These are phyloP conservation scores for Operophtera brumata DNA, from an alignment of 2,888 invertebrate genomes.

Conservation along the genomic window DNA sequence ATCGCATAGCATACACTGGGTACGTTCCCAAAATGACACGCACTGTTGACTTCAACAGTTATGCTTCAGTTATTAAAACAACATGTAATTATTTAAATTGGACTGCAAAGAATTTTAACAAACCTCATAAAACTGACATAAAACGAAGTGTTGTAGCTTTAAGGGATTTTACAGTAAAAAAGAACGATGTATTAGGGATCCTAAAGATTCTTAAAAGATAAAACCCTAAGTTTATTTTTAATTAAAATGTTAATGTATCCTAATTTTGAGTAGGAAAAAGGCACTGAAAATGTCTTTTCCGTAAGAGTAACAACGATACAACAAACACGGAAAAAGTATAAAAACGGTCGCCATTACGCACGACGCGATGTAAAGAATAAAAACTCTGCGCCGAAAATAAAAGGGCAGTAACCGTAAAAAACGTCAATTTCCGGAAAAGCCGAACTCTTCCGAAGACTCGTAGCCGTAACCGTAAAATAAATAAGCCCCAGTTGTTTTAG, in stretches of 20 bases:
- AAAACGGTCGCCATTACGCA: constrained; percentile 15
- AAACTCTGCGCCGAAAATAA: constrained; percentile 29
- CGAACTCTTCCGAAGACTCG: constrained; percentile 41
- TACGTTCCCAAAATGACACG: constrained; percentile 10
- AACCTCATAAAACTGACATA: background rate
- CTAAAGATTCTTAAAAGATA: constrained; percentile 16
- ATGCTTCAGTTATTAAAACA: constrained; percentile 20
- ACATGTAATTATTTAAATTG: constrained; percentile 23
- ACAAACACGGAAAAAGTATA: constrained; percentile 11
- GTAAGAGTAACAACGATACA: constrained; percentile 7
- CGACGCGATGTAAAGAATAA: constrained; percentile 22
- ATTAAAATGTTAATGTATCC: constrained; percentile 21
- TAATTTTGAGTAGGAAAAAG: constrained; percentile 12
- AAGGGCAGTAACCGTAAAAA: constrained; percentile 41
- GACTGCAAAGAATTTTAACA: constrained; percentile 17
- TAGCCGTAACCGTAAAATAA: constrained; percentile 40
- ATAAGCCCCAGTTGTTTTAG: constrained; percentile 38
- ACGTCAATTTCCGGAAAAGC: constrained; percentile 41
- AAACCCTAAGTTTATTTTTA: constrained; percentile 21
- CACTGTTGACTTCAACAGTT: constrained; percentile 18
- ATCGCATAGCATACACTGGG: background rate
- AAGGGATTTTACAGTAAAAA: background rate
- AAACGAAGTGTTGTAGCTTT: constrained; percentile 2
- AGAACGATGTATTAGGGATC: constrained; percentile 10
- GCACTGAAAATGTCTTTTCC: constrained; percentile 2